These are phyloP conservation scores for Muscicapa striata DNA, from an alignment of 2,797 vertebrate genomes.

Conservation along the genomic window DNA sequence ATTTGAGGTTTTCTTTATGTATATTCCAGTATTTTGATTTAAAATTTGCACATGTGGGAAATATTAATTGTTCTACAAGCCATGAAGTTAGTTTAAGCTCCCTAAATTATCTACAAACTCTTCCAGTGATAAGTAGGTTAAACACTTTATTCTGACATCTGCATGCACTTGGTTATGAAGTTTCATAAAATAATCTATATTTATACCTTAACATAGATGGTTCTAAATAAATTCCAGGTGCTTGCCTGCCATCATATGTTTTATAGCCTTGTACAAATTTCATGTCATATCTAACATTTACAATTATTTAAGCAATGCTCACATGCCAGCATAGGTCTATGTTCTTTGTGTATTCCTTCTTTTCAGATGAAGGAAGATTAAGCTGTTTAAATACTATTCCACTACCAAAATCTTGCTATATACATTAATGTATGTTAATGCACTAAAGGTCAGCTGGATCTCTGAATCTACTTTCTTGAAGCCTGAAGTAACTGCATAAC, in stretches of 20 bases:
- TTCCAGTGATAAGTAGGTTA: background rate
- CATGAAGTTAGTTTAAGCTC: background rate
- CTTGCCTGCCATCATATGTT: background rate
- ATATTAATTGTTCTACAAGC: background rate
- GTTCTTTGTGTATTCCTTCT: background rate
- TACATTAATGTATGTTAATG: background rate
- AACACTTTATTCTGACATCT: background rate
- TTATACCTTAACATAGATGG: background rate
- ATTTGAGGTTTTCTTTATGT: background rate
- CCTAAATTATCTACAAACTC: background rate
- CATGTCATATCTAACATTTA: background rate
- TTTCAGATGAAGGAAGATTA: background rate
- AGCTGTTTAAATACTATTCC: background rate
- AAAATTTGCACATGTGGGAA: background rate
- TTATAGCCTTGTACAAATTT: background rate
- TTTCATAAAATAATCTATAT: background rate
- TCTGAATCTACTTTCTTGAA: background rate
- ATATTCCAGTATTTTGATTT: background rate
- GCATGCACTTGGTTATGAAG: background rate
- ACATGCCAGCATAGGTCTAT: background rate
- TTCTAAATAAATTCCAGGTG: slow-evolving; percentile 13
- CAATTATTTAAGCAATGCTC: background rate
- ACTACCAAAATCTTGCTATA: background rate
- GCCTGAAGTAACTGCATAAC: background rate
- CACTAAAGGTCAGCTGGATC: background rate